Evolutionary conservation across 2,113 vertebrate species (phyloP), one percentile per base, ranked within the genome.

Genomic region (Phyllopteryx taeniolatus): DNA sequence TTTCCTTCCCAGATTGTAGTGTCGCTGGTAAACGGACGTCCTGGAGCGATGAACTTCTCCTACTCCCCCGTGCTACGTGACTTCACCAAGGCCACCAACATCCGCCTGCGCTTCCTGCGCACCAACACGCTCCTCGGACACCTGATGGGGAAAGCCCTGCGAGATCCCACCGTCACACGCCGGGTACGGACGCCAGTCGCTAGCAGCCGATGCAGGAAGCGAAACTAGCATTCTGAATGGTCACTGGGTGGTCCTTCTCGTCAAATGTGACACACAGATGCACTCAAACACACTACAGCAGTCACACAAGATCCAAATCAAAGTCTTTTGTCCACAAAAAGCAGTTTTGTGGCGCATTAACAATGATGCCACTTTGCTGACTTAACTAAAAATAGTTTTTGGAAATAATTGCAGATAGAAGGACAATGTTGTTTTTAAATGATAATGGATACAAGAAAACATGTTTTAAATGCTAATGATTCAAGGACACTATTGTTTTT

Each of bases 41-140:
- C 97, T 0, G 98, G 98, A 4, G 95, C 98, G 57, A 93, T 94
- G 95, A 99, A 99, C 83, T 99, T 99, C 90, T 98, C 98, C 39
- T 98, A 96, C 80, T 99, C 98, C 0, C 97, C 97, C 0, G 91
- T 96, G 1, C 92, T 99, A 64, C 91, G 96, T 17, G 94, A 97
- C 13, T 99, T 99, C 91, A 99, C 98, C 0, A 98, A 98, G 84
- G 98, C 98, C 86, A 99, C 97, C 77, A 97, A 94, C 85, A 96
- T 99, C 88, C 86, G 94, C 0, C 92, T 99, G 68, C 95, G 96
- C 33, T 99, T 99, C 85, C 92, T 99, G 70, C 93, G 95, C 53
- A 99, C 98, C 8, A 99, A 99, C 93, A 99, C 97, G 0, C 92
- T 99, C 56, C 93, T 99, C 3, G 98, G 97, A 1, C 98, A 99